Conservation (phyloP, 1,140 invertebrate genomes). For the Microplitis mediator region DNA sequence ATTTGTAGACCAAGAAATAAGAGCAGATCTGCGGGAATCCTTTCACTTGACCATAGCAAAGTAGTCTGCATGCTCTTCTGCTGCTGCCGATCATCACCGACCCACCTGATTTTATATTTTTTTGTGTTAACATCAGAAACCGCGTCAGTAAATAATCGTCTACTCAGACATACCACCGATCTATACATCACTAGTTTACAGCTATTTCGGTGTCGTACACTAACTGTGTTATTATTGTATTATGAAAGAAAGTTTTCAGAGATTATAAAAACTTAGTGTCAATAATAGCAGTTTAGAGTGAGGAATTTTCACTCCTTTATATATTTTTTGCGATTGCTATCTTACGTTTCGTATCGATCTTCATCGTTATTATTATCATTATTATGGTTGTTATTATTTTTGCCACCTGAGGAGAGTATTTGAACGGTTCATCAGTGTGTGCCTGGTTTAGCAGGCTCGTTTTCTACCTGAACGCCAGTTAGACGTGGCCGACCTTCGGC, state of each 20-base stretch:
- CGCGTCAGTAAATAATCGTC: background rate
- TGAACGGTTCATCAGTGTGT: constrained; percentile 9
- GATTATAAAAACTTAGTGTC: background rate
- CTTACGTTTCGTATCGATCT: background rate
- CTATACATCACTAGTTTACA: no score
- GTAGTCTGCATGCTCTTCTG: background rate
- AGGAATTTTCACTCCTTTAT: constrained; percentile 1
- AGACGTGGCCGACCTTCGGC: constrained; percentile 21
- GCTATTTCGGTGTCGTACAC: no score
- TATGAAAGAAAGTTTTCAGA: background rate
- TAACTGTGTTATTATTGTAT: background rate
- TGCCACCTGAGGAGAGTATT: constrained; percentile 13
- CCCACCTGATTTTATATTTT: constrained; percentile 13
- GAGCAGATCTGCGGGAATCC: constrained; percentile 28
- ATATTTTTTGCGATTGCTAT: background rate
- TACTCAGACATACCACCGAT: no score
- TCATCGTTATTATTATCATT: no score
- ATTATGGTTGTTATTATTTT: background rate
- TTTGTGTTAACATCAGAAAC: background rate
- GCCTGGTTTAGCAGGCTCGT: constrained; percentile 8
- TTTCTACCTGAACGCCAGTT: constrained; percentile 26
- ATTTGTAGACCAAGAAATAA: constrained; percentile 31
- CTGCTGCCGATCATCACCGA: background rate
- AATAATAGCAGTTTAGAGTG: background rate
- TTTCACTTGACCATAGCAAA: background rate